These are phyloP conservation scores for Idaea aversata DNA, from an alignment of 2,888 invertebrate genomes.

Conservation along the genomic window DNA sequence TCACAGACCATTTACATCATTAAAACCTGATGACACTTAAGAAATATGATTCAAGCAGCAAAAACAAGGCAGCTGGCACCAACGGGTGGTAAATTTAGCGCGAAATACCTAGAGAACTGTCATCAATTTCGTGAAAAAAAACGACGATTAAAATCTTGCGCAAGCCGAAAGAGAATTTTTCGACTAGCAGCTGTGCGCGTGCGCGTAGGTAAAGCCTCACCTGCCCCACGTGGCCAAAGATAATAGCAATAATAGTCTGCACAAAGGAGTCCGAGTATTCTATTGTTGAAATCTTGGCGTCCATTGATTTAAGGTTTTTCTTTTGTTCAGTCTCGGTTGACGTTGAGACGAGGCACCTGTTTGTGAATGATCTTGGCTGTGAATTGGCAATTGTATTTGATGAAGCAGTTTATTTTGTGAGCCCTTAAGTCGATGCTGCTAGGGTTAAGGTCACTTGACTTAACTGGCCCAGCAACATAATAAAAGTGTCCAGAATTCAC, in stretches of 20 bases:
- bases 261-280: slow-evolving; percentile 59
- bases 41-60: slow-evolving; percentile 36
- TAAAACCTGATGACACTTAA: slow-evolving; percentile 11
- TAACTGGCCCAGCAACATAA: not conserved
- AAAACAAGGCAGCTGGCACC: slow-evolving; percentile 54
- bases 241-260: slow-evolving; percentile 58
- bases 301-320: slow-evolving; percentile 67
- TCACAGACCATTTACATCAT: not conserved
- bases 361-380: slow-evolving; percentile 29
- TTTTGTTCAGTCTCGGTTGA: slow-evolving; percentile 36
- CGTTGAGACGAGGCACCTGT: slow-evolving; percentile 43
- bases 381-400: slow-evolving; percentile 15
- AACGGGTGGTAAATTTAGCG: slow-evolving; percentile 56
- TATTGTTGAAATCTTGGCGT: slow-evolving; percentile 52
- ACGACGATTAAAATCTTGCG: slow-evolving; percentile 76
- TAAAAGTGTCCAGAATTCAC: not conserved
- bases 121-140: slow-evolving; percentile 56
- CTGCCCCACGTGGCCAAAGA: slow-evolving; percentile 67
- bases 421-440: not conserved
- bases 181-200: slow-evolving; percentile 73
- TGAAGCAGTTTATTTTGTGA: not conserved
- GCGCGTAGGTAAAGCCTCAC: slow-evolving; percentile 52
- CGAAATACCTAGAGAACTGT: slow-evolving; percentile 71
- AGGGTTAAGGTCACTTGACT: not conserved
- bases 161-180: slow-evolving; percentile 65